These are phyloP conservation scores for Brotula barbata DNA, from an alignment of 2,797 vertebrate species.

Conservation along the genomic window DNA sequence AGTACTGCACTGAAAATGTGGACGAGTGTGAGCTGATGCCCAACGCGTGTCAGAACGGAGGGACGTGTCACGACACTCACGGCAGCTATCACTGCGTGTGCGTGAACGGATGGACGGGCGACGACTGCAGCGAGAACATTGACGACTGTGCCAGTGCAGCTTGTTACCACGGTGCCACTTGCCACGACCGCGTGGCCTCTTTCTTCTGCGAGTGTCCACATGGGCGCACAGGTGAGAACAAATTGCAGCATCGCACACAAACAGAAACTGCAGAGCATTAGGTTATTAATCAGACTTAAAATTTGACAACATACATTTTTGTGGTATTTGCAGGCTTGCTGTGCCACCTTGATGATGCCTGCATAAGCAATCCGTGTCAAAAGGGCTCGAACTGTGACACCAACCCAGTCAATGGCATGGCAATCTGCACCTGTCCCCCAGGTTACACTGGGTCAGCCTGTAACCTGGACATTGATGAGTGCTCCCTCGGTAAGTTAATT, in stretches of 20 bases:
- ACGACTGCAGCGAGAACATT: slow-evolving; percentile 97
- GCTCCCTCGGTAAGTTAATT: slow-evolving; percentile 83
- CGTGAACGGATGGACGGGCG: slow-evolving; percentile 94
- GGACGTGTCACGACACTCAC: slow-evolving; percentile 93
- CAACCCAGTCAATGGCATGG: slow-evolving; percentile 96
- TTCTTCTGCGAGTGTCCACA: slow-evolving; percentile 98
- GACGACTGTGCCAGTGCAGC: slow-evolving; percentile 94
- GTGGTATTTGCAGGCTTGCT: slow-evolving; percentile 82
- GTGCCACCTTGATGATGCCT: slow-evolving; percentile 94
- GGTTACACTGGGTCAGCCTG: slow-evolving; percentile 93
- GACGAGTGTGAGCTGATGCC: slow-evolving; percentile 96
- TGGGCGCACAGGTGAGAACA: slow-evolving; percentile 86
- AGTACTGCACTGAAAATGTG: slow-evolving; percentile 94
- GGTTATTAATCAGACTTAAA: too few relatives aligned
- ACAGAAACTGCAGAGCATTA: neutral
- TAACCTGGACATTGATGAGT: slow-evolving; percentile 95
- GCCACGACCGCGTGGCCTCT: slow-evolving; percentile 94
- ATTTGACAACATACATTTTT: neutral
- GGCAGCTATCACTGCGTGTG: slow-evolving; percentile 93
- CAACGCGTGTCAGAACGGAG: slow-evolving; percentile 94
- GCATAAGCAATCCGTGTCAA: slow-evolving; percentile 97
- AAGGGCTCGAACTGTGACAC: slow-evolving; percentile 98
- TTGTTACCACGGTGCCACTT: slow-evolving; percentile 91
- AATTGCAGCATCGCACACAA: too few relatives aligned
- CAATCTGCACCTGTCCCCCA: slow-evolving; percentile 94